These are phyloP conservation scores for Carpatolechia fugitivella DNA, from an alignment of 2,888 invertebrate species.

Conservation along the genomic window DNA sequence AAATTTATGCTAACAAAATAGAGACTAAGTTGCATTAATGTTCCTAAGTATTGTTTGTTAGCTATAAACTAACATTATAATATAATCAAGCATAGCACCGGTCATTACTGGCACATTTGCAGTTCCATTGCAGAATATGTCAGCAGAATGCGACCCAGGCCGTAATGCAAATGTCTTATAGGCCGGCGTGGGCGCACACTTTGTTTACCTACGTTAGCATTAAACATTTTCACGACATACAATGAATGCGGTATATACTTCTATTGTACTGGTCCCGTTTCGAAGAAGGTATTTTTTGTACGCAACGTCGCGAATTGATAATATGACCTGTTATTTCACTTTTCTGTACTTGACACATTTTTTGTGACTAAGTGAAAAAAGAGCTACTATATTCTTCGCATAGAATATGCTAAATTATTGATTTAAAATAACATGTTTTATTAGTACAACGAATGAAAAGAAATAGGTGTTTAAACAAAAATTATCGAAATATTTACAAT, in stretches of 20 bases:
- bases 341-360: not conserved
- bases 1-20: too few species aligned
- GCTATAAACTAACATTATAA: not conserved
- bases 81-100: not conserved
- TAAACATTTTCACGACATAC: conserved; percentile 32
- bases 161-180: conserved; percentile 57
- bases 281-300: conserved; percentile 1
- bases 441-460: too few species aligned
- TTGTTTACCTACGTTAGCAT: conserved; percentile 38
- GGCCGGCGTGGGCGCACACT: conserved; percentile 10
- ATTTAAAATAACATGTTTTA: too few species aligned
- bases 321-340: not conserved
- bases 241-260: conserved; percentile 21
- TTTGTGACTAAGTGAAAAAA: not conserved
- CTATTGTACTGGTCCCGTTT: conserved; percentile 14
- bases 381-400: not conserved
- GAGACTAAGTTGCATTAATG: too few species aligned
- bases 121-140: not conserved
- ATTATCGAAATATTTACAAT: not conserved
- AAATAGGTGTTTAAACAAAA: too few species aligned
- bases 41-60: not conserved
- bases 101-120: not conserved
- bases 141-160: conserved; percentile 25
- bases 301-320: not conserved
- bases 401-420: not conserved